A percentile compares a stretch with the other conserved stretches of the same genome.
phyloP scores from a whole-genome alignment of 2,888 invertebrate genomes.

The Aphelenchoides bicaudatus region DNA sequence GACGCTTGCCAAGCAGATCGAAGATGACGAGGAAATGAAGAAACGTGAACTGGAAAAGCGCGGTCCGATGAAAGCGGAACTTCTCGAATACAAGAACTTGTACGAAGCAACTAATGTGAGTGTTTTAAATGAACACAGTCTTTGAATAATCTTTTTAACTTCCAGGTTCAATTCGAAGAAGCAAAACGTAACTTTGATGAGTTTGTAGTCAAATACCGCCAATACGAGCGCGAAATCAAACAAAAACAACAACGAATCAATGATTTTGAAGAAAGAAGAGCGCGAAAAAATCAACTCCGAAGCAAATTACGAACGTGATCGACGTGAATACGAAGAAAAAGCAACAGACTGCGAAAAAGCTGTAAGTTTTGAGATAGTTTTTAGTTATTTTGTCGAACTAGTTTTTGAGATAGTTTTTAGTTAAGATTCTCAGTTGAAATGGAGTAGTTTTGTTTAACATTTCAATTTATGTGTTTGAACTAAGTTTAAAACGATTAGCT shows the following conservation, averaged over 20 bases:
- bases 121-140: background rate
- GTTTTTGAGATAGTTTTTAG: no score
- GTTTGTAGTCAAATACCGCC: no score
- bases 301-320: constrained; percentile 8
- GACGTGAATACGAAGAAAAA: constrained; percentile 12
- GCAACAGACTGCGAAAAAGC: constrained; percentile 19
- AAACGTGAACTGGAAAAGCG: constrained; percentile 7
- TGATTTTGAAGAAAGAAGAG: constrained; percentile 21
- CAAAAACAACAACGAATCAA: constrained; percentile 20
- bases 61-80: background rate
- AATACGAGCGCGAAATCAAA: constrained; percentile 23
- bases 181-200: constrained; percentile 7
- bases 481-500: no score
- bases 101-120: background rate
- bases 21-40: background rate
- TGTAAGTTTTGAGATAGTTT: constrained; percentile 13
- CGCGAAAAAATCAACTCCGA: background rate
- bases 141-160: background rate
- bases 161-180: background rate
- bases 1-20: background rate
- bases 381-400: no score
- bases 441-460: no score
- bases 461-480: no score
- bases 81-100: background rate
- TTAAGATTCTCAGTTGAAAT: no score